phyloP scores from a whole-genome alignment of 2,888 invertebrate species.

The Brachyptera putata region DNA sequence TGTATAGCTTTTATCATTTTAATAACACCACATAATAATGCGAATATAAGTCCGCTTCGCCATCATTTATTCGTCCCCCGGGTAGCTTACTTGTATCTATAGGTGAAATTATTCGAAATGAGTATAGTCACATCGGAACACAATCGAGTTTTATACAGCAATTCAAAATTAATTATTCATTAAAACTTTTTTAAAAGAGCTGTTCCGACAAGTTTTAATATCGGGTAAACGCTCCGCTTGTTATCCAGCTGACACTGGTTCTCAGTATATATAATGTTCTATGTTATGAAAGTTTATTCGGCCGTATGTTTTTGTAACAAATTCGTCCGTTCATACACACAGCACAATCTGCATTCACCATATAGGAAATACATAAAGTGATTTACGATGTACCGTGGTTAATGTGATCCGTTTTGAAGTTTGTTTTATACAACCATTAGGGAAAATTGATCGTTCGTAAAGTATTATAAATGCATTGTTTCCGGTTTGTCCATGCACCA shows the following conservation, averaged over 20 bases:
- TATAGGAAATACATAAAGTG: conserved; percentile 11
- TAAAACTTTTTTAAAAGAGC: too few species aligned
- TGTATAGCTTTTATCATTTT: conserved; percentile 20
- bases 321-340: neutral
- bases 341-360: conserved; percentile 2
- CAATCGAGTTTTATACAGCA: too few species aligned
- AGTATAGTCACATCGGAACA: conserved; percentile 4
- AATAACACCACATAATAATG: conserved; percentile 21
- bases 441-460: conserved; percentile 13
- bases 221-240: too few species aligned
- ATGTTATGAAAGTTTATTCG: neutral
- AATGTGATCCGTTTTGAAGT: conserved; percentile 12
- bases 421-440: conserved; percentile 14
- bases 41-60: conserved; percentile 20
- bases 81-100: conserved; percentile 19
- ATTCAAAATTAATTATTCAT: too few species aligned
- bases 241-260: too few species aligned
- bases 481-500: neutral
- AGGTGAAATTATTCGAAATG: conserved; percentile 13
- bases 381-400: conserved; percentile 5
- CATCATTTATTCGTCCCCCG: conserved; percentile 17
- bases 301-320: neutral
- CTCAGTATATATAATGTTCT: too few species aligned
- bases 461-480: conserved; percentile 1
- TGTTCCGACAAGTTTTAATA: too few species aligned